Conservation (phyloP, 2,888 invertebrate genomes). For the Bruchidius siliquastri region DNA sequence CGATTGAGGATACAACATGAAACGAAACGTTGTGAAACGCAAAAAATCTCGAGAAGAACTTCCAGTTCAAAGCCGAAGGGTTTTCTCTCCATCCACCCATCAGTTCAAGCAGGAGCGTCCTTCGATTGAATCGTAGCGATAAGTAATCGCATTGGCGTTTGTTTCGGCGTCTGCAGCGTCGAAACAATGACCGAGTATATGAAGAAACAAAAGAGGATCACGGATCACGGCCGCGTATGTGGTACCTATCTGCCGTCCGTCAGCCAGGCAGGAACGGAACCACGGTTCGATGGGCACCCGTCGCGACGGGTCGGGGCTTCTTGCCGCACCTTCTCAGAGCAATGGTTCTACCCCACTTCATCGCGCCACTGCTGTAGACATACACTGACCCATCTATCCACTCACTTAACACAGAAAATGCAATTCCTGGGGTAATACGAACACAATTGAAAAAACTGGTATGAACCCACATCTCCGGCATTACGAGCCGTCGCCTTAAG, state of each 20-base stretch:
- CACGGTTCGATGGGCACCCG: conserved; percentile 20
- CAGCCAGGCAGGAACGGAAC: conserved; percentile 13
- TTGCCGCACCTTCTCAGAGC: conserved; percentile 15
- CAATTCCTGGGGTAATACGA: too few relatives aligned
- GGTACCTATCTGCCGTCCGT: neutral
- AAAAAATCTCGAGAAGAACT: too few relatives aligned
- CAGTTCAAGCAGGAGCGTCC: neutral
- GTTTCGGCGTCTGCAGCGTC: neutral
- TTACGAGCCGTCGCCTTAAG: too few relatives aligned
- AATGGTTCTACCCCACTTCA: neutral
- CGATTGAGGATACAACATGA: too few relatives aligned
- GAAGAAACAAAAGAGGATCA: neutral
- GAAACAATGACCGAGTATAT: neutral
- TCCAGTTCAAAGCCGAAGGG: too few relatives aligned
- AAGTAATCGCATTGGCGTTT: neutral
- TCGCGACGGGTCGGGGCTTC: conserved; percentile 5
- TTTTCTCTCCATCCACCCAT: too few relatives aligned
- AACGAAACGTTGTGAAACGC: too few relatives aligned
- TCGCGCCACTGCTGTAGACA: conserved; percentile 7
- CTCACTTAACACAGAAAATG: conserved; percentile 5
- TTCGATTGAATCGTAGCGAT: neutral
- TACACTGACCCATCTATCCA: conserved; percentile 23
- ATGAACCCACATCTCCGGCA: too few relatives aligned
- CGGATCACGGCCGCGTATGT: neutral
- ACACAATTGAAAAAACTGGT: too few relatives aligned